Base-by-base conservation (phyloP, 2,888 invertebrate species). In the Synanthedon andrenaeformis region DNA sequence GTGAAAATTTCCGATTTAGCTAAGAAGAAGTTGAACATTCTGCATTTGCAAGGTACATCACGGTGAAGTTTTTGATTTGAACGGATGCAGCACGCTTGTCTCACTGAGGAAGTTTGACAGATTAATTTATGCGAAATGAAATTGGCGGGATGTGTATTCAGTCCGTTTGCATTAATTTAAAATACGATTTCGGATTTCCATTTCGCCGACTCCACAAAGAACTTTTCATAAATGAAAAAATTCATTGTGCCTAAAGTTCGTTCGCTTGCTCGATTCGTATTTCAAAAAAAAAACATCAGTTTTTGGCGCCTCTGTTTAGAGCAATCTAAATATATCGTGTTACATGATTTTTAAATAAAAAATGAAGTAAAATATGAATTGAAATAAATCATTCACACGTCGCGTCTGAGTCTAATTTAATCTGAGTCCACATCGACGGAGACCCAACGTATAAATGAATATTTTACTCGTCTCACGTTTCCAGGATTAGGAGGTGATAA, bases 1-100 rank as follows among this genome's bases (percentile, higher is more conserved):
- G 62, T 61, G 66, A 70, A 70, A 70, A 71, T 70, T 71, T 72
- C 66, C 72, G 66, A 74, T 74, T 70, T 64, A 58, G 62, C 62
- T 59, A 66, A 69, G 70, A 67, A 71, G 61, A 45, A 45, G 45
- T 45, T 45, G 45, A 45, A 14, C 45, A 45, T 14, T 66, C 62
- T 60, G 45, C 56, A 56, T 53, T 49, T 41, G 41, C 49, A 49
- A 23, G 51, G 49, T 49, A 49, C 49, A 49, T 53, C 42, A 17
- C 35, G 35, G 45, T 49, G n/a, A 55, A 57, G 52, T 51, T 55
- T 57, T 51, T 48, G 57, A 51, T 53, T 53, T 55, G 49, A 51
- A 45, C 50, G 51, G 54, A 51, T 55, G 54, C 56, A 49, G 42
- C 19, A 51, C 45, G 53, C 48, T 53, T 42, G 45, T 49, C 49